Evolutionary conservation across 2,888 invertebrate genomes (phyloP), one percentile per base, ranked within the genome.

Genomic region (Melolontha melolontha): DNA sequence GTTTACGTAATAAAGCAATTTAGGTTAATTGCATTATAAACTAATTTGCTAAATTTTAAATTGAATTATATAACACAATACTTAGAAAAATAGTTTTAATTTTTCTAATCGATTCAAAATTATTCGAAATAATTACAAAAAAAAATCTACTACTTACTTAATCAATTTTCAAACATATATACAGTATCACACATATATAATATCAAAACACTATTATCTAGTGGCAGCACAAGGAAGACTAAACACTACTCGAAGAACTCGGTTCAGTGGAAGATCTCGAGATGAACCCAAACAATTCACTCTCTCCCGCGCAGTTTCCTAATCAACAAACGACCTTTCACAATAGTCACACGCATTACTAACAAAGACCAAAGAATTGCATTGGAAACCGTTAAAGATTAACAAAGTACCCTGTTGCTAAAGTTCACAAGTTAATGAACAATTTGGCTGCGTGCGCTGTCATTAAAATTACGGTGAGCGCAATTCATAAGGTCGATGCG

Each of bases 221-320:
- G 51, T 64, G 55, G 63, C 63, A 59, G 67, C 65, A 68, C 68
- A 63, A 70, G 68, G 73, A 76, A 74, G 75, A 77, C 76, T 76
- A 69, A 73, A 69, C 68, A 72, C 72, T 17, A 63, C 34, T 63
- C 47, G 17, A 50, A 63, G 72, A 74, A 70, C 73, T 74, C 75
- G 75, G 75, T 74, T 78, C 74, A 77, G 75, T 77, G 73, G 76
- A 77, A 74, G 75, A 78, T 78, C 75, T 73, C 69, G 73, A 78
- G 79, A 79, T 80, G 79, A 76, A 77, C 77, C 79, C 73, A 78
- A 78, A 79, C 77, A 75, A 74, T 73, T 77, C 77, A 75, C 78
- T 78, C 79, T 78, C 78, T 77, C 79, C 77, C 75, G 74, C 72
- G 57, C 64, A 66, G 75, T 78, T 79, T 77, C 78, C 74, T 76